These are phyloP conservation scores for Toxotes chatareus DNA, from an alignment of 2,113 vertebrate genomes.

Conservation along the genomic window DNA sequence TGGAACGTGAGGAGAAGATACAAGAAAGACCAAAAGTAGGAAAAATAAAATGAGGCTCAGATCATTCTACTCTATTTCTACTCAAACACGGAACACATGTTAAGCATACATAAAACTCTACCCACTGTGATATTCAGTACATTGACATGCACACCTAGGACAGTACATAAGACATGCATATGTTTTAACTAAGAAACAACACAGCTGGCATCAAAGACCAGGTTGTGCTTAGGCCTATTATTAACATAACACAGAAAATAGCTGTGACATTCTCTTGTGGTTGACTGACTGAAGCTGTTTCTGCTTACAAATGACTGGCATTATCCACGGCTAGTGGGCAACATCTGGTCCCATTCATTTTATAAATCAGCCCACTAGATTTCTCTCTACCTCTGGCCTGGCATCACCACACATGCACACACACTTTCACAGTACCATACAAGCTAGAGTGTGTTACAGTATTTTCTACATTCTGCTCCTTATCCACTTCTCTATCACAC, in stretches of 20 bases:
- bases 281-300: slow-evolving; percentile 57
- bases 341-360: slow-evolving; percentile 75
- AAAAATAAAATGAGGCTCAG: slow-evolving; percentile 22
- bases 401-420: slow-evolving; percentile 33
- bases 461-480: slow-evolving; percentile 62
- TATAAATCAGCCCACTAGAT: slow-evolving; percentile 63
- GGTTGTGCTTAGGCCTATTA: slow-evolving; percentile 49
- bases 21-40: slow-evolving; percentile 22
- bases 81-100: slow-evolving; percentile 27
- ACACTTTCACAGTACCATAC: slow-evolving; percentile 40
- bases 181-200: slow-evolving; percentile 42
- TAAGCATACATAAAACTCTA: slow-evolving; percentile 1
- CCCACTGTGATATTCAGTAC: neutral
- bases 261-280: slow-evolving; percentile 58
- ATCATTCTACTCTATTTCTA: slow-evolving; percentile 19
- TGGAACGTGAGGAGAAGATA: slow-evolving; percentile 25
- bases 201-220: slow-evolving; percentile 44
- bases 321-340: slow-evolving; percentile 67
- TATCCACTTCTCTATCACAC: slow-evolving; percentile 45
- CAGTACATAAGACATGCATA: slow-evolving; percentile 39
- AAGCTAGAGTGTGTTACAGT: slow-evolving; percentile 47
- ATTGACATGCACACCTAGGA: slow-evolving; percentile 52
- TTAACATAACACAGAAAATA: slow-evolving; percentile 51
- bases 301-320: slow-evolving; percentile 65
- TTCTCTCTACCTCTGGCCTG: slow-evolving; percentile 55